Percentiles rank a stretch among this genome's conserved stretches.
Conservation (phyloP, 1,140 invertebrate species). For the Magallana ariakensis region DNA sequence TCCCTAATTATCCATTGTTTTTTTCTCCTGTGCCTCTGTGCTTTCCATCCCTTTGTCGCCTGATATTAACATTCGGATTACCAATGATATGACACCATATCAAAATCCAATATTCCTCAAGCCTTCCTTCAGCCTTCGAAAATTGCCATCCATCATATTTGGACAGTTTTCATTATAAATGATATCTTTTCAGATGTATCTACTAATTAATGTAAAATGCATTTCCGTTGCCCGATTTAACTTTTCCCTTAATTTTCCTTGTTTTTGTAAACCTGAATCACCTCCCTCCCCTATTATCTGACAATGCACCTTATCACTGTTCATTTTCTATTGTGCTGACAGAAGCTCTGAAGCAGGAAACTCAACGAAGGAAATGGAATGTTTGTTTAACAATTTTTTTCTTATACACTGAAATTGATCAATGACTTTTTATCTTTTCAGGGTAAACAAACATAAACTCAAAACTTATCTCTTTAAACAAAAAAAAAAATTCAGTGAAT, state of each 20-base stretch:
- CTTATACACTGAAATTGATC: constrained; percentile 18
- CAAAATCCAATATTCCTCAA: constrained; percentile 49
- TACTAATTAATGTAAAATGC: constrained; percentile 55
- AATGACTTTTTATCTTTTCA: constrained; percentile 34
- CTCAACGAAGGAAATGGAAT: background rate
- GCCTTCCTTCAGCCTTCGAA: constrained; percentile 51
- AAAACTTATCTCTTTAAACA: constrained; percentile 20
- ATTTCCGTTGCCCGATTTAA: constrained; percentile 33
- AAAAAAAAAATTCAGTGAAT: background rate
- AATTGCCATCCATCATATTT: constrained; percentile 53
- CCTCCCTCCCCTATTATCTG: background rate
- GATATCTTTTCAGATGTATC: constrained; percentile 49
- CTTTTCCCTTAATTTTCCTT: background rate
- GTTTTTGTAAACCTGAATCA: background rate
- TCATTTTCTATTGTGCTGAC: constrained; percentile 33
- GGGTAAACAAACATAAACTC: constrained; percentile 23
- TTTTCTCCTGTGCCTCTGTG: background rate
- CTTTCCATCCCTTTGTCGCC: background rate
- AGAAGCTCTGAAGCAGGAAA: constrained; percentile 25
- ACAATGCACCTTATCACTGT: constrained; percentile 10
- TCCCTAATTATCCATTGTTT: constrained; percentile 35
- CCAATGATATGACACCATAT: constrained; percentile 51
- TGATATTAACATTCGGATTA: constrained; percentile 50
- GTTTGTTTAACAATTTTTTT: constrained; percentile 29
- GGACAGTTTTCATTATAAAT: constrained; percentile 55